Evolutionary conservation across 2,797 vertebrate species (phyloP).

Genomic region (Pseudochirops cupreus): DNA sequence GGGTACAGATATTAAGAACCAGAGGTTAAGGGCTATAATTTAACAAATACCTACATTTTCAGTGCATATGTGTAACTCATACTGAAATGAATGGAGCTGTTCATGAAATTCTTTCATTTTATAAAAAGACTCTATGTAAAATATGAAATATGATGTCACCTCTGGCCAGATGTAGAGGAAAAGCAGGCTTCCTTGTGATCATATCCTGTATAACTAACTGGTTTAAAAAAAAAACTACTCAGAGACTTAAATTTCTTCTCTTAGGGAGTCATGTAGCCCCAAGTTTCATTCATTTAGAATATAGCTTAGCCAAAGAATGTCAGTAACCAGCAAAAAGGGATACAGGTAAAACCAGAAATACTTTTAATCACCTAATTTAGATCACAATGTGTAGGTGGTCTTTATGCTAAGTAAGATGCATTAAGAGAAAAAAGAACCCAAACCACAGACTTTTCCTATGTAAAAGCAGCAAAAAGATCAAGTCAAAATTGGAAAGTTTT

Average conservation of each 20-base stretch:
- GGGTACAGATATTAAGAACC: not conserved
- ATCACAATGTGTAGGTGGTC: not conserved
- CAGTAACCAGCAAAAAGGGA: not conserved
- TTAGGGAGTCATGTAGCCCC: not conserved
- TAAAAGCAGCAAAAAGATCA: not conserved
- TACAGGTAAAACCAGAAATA: not conserved
- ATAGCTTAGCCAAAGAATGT: not conserved
- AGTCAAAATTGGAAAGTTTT: not conserved
- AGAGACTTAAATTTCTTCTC: not conserved
- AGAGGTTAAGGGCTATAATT: not conserved
- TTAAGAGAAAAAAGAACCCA: not conserved
- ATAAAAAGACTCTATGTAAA: constrained; percentile 8
- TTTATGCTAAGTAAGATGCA: not conserved
- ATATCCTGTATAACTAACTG: not conserved
- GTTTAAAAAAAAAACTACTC: not conserved
- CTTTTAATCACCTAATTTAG: not conserved
- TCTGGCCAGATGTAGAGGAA: constrained; percentile 5
- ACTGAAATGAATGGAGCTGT: constrained; percentile 12
- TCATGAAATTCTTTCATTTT: constrained; percentile 4
- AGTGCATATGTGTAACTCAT: not conserved
- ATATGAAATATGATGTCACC: constrained; percentile 14
- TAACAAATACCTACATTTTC: not conserved
- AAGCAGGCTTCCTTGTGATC: constrained; percentile 1
- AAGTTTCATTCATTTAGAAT: constrained; percentile 9
- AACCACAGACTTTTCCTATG: not conserved